Percentiles rank a stretch among this genome's conserved stretches.
These are phyloP conservation scores for Cotesia chilonis DNA, from an alignment of 1,140 invertebrate genomes.

Conservation along the genomic window DNA sequence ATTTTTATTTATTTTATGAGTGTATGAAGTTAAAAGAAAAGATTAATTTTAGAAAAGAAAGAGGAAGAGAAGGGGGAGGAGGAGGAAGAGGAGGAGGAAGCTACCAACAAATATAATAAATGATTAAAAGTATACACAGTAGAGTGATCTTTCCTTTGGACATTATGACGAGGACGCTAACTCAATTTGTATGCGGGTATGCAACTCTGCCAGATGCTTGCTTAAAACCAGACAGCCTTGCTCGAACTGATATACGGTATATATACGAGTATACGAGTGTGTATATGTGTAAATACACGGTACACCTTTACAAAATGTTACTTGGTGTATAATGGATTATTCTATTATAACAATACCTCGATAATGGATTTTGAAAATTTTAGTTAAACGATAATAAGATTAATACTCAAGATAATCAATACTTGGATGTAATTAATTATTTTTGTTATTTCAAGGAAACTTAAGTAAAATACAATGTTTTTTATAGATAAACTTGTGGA, in stretches of 20 bases:
- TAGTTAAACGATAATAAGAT: neutral
- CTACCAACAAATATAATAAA: too few relatives aligned
- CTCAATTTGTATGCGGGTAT: constrained; percentile 64
- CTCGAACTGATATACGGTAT: constrained; percentile 39
- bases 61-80: neutral
- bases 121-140: too few relatives aligned
- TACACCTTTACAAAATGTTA: constrained; percentile 45
- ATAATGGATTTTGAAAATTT: neutral
- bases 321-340: too few relatives aligned
- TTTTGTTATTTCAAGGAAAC: too few relatives aligned
- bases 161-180: constrained; percentile 61
- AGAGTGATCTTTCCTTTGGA: neutral
- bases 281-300: constrained; percentile 40
- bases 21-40: too few relatives aligned
- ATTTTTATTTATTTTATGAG: too few relatives aligned
- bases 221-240: constrained; percentile 60
- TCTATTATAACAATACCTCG: too few relatives aligned
- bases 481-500: too few relatives aligned
- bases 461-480: too few relatives aligned
- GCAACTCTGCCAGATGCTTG: constrained; percentile 60
- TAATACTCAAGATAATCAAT: too few relatives aligned
- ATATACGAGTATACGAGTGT: too few relatives aligned
- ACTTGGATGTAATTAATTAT: too few relatives aligned
- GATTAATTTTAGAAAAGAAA: neutral
- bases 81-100: neutral